phyloP scores from a whole-genome alignment of 2,797 vertebrate genomes.

The Babyrousa celebensis region DNA sequence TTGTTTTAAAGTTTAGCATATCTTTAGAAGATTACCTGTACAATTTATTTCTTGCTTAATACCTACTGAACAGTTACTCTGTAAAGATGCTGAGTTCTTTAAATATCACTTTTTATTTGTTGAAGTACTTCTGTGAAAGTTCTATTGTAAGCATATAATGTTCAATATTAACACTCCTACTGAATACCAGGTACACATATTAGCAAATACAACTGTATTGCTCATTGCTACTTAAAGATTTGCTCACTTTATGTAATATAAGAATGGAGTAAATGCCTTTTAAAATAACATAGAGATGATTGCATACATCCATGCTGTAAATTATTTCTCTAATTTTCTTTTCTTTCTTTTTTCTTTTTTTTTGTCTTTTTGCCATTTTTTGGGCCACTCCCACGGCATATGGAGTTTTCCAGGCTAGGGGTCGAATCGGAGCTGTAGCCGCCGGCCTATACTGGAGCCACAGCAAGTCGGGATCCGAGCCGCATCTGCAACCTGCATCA shows the following conservation, averaged over 20 bases:
- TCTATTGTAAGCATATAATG: not conserved
- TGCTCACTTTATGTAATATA: not conserved
- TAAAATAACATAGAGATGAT: not conserved
- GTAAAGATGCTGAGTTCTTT: slow-evolving; percentile 1
- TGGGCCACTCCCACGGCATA: too few species aligned
- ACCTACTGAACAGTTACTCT: not conserved
- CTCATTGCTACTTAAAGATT: slow-evolving; percentile 39
- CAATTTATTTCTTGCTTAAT: slow-evolving; percentile 8
- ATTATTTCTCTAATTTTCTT: not conserved
- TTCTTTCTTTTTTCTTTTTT: not conserved
- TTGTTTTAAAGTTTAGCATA: slow-evolving; percentile 66
- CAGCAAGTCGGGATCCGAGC: too few species aligned
- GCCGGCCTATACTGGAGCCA: too few species aligned
- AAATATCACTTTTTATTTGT: slow-evolving; percentile 29
- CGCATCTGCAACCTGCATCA: too few species aligned
- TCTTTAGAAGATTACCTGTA: not conserved
- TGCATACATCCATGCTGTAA: not conserved
- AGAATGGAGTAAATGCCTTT: not conserved
- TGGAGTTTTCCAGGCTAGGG: too few species aligned
- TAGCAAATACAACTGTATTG: not conserved
- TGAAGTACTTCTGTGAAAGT: slow-evolving; percentile 9
- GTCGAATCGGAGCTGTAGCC: too few species aligned
- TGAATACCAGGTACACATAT: not conserved
- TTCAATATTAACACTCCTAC: not conserved
- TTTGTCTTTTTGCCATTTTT: too few species aligned